phyloP scores from a whole-genome alignment of 2,113 vertebrate species.

The Ranitomeya imitator region DNA sequence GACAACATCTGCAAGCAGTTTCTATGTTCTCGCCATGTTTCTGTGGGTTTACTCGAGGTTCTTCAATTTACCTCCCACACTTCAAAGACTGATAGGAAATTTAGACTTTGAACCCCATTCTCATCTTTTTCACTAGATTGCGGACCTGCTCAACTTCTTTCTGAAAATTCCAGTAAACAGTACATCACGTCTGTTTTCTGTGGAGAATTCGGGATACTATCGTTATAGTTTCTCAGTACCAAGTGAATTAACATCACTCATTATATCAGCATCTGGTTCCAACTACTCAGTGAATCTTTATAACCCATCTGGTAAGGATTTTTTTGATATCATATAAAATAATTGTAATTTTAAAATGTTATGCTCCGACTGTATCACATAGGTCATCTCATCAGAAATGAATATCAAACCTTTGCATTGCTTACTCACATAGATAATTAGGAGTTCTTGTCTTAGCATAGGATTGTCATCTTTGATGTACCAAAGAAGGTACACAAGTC shows the following conservation, averaged over 20 bases:
- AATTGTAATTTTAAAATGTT: not conserved
- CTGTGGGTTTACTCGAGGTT: too few relatives aligned
- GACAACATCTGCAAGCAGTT: too few relatives aligned
- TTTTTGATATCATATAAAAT: not conserved
- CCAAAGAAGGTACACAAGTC: too few relatives aligned
- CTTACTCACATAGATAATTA: too few relatives aligned
- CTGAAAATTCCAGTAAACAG: not conserved
- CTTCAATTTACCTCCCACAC: too few relatives aligned
- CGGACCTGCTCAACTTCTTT: not conserved
- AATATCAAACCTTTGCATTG: too few relatives aligned
- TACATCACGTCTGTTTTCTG: not conserved
- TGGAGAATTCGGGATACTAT: not conserved
- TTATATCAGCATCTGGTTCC: not conserved
- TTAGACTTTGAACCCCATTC: too few relatives aligned
- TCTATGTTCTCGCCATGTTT: too few relatives aligned
- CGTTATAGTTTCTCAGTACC: not conserved
- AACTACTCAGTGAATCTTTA: not conserved
- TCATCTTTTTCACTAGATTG: not conserved
- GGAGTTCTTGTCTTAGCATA: too few relatives aligned
- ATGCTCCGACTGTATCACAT: not conserved
- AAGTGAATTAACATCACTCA: not conserved
- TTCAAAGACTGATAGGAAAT: too few relatives aligned
- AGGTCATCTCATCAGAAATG: not conserved
- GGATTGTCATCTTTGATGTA: too few relatives aligned
- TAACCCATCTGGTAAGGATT: not conserved